These are phyloP conservation scores for Oryzias celebensis DNA, from an alignment of 2,113 vertebrate genomes.

Conservation along the genomic window DNA sequence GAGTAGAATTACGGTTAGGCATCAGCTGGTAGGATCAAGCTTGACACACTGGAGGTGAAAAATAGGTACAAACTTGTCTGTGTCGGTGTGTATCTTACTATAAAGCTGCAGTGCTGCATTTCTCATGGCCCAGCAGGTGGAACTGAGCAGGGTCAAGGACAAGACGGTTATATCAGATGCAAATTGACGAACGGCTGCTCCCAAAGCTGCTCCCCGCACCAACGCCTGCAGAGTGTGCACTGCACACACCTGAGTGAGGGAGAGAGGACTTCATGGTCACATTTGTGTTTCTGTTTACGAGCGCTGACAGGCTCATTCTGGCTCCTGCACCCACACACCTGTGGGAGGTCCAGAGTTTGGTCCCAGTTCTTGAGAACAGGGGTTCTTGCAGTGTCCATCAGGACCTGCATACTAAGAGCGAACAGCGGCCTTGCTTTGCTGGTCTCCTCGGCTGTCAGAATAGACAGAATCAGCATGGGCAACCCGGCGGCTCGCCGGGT, in stretches of 20 bases:
- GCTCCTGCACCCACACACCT: slow-evolving; percentile 69
- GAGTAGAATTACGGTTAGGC: too few species aligned
- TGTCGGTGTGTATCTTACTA: slow-evolving; percentile 73
- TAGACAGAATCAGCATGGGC: slow-evolving; percentile 86
- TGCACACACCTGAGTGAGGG: slow-evolving; percentile 81
- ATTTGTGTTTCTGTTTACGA: not conserved
- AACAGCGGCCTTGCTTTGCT: slow-evolving; percentile 74
- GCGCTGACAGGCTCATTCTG: not conserved
- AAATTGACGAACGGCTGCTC: slow-evolving; percentile 74
- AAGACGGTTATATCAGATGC: slow-evolving; percentile 73
- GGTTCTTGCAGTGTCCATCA: slow-evolving; percentile 73
- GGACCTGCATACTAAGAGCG: slow-evolving; percentile 67
- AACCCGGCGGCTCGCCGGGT: slow-evolving; percentile 84
- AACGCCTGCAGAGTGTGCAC: slow-evolving; percentile 85
- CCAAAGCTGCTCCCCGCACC: slow-evolving; percentile 79
- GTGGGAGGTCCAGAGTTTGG: slow-evolving; percentile 86
- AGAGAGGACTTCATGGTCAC: not conserved
- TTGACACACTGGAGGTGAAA: too few species aligned
- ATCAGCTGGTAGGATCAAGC: too few species aligned
- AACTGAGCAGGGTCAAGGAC: slow-evolving; percentile 78
- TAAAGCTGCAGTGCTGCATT: slow-evolving; percentile 90
- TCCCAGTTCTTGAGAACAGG: slow-evolving; percentile 80
- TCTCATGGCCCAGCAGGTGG: slow-evolving; percentile 90
- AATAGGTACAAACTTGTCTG: too few species aligned
- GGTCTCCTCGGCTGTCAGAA: slow-evolving; percentile 79